Base-by-base conservation (phyloP, 2,113 vertebrate species). In the Glareola pratincola region DNA sequence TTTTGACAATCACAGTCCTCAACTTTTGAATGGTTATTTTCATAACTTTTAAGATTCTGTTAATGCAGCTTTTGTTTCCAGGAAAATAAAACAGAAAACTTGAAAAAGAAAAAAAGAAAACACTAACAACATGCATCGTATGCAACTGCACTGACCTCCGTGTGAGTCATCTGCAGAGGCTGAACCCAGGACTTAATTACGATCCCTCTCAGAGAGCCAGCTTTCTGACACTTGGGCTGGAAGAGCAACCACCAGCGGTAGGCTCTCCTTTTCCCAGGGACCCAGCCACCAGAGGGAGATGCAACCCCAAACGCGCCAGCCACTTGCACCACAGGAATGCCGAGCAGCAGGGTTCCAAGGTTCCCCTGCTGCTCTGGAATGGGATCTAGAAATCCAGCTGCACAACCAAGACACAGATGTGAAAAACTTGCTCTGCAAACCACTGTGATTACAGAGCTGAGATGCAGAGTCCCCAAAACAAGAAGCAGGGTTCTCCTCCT, bases 91-190 rank as follows among this genome's bases (percentile, higher is more conserved):
- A 60, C 63, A 47, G 32, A 3, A 43, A 87, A 72, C 9, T 57
- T 36, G 21, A 66, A 64, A 51, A 60, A 26, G 27, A 36, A 32
- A 57, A 29, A 32, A 3, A 50, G 13, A 34, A 73, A 64, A 51
- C 6, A 39, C 27, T 30, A 54, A 8, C 19, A 26, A 15, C 0
- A 0, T 27, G 60, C 59, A 12, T 23, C 5, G 0, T 5, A 4
- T 30, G 30, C 5, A 39, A 32, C 56, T 39, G 77, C 75, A 51
- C 26, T 8, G 56, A 18, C n/a, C 56, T 34, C 77, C 7, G 41
- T 19, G 8, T 2, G 19, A 41, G 32, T 14, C 48, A 43, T 0
- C 23, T 37, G 54, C 83, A 63, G 79, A 47, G 48, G 53, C 36
- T 39, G 62, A 74, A 14, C 32, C 11, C 62, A 10, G 36, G 41